These are phyloP conservation scores for Eristalis tenax DNA, from an alignment of 2,888 invertebrate genomes.

Conservation along the genomic window DNA sequence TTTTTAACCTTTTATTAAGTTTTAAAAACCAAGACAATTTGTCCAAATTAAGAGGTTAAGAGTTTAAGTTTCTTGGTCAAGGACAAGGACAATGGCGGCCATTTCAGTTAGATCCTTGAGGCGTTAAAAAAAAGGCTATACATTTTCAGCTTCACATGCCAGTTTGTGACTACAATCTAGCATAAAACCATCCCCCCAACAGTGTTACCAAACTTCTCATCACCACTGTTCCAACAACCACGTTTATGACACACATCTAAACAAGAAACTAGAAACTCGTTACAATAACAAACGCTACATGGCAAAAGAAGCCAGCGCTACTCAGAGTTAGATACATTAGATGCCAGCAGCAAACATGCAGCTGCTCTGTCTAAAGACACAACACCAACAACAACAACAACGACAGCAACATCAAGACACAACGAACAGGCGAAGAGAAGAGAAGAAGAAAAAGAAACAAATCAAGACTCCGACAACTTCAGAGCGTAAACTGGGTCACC, in stretches of 20 bases:
- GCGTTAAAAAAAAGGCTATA: no score
- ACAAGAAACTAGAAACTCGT: slow-evolving; percentile 39
- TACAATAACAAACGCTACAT: slow-evolving; percentile 30
- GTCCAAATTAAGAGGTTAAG: no score
- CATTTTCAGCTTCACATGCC: no score
- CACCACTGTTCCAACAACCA: slow-evolving; percentile 5
- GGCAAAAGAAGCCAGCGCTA: slow-evolving; percentile 1
- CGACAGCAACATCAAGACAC: slow-evolving; percentile 1
- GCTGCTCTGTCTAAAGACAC: background rate
- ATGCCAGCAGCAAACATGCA: slow-evolving; percentile 35
- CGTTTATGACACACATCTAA: background rate
- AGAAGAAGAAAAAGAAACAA: slow-evolving; percentile 4
- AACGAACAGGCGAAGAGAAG: background rate
- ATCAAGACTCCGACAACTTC: slow-evolving; percentile 65
- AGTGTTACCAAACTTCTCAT: background rate
- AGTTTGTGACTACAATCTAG: no score
- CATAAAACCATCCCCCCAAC: no score
- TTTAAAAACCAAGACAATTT: no score
- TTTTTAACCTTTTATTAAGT: no score
- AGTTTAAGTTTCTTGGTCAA: no score
- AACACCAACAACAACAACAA: slow-evolving; percentile 25
- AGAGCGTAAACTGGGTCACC: slow-evolving; percentile 69
- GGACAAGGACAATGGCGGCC: no score
- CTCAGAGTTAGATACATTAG: slow-evolving; percentile 3
- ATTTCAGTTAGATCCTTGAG: no score